Base-by-base conservation (phyloP, 2,888 invertebrate genomes). In the Exocentrus adspersus region DNA sequence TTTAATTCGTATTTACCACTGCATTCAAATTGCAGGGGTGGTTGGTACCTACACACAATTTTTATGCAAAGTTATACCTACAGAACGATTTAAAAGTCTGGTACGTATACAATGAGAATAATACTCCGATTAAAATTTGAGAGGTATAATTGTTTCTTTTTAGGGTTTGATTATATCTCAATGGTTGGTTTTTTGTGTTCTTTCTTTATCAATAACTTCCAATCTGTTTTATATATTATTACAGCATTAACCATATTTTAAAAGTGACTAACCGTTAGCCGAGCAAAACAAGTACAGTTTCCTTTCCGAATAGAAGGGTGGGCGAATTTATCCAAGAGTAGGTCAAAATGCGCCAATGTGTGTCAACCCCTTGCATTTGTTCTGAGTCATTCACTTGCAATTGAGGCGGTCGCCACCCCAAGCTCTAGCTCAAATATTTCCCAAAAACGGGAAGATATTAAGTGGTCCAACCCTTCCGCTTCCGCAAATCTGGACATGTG, bases 401-500 rank as follows among this genome's bases (percentile, higher is more conserved):
- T 51, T 41, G 54, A 46, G 51, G 59, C 60, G 37, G 59, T 56
- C 60, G 59, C 59, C 60, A 60, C 63, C 60, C 65, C 66, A 62
- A 62, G 60, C 65, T 65, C 67, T 64, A 64, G 66, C 67, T 69
- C 69, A 74, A 73, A 74, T 75, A 73, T 67, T 66, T 70, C 68
- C 69, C 69, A 70, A 74, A 74, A 77, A 69, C 72, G 72, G 75
- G 74, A 76, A 76, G 72, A 74, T 74, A 76, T 77, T 75, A 70
- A 71, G 72, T 65, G 62, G 65, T 62, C 68, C 67, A 74, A 75
- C 77, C 77, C 79, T 80, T 80, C 79, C 80, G 78, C 79, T 80
- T 81, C 81, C 81, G 80, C 79, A 80, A 81, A 78, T 76, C 77
- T 79, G 74, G 69, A 75, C 76, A 76, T 76, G 71, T 70, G 70